These are phyloP conservation scores for Spodoptera picta DNA, from an alignment of 2,888 invertebrate species.

Conservation along the genomic window DNA sequence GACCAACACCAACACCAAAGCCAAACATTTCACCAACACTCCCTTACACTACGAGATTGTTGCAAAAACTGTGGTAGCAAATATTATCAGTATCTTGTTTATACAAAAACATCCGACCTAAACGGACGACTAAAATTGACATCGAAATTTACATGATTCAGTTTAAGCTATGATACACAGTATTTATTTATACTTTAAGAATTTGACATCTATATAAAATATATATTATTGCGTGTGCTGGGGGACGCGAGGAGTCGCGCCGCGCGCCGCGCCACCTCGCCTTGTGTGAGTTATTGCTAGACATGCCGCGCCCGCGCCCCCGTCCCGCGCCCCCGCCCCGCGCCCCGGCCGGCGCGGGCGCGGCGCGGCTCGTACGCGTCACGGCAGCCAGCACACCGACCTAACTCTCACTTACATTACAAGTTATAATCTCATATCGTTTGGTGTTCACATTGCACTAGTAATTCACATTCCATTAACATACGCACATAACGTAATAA, in stretches of 20 bases:
- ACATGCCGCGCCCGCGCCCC: slow-evolving; percentile 2
- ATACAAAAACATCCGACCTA: slow-evolving; percentile 78
- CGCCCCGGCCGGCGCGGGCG: too few species aligned
- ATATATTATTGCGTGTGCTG: slow-evolving; percentile 65
- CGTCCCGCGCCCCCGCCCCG: too few species aligned
- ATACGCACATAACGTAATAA: slow-evolving; percentile 64
- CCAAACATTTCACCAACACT: slow-evolving; percentile 79
- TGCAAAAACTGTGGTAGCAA: slow-evolving; percentile 86
- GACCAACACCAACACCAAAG: slow-evolving; percentile 63
- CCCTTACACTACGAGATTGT: slow-evolving; percentile 75
- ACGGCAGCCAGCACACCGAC: slow-evolving; percentile 56
- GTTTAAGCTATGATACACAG: slow-evolving; percentile 84
- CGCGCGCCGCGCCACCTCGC: too few species aligned
- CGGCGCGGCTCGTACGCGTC: too few species aligned
- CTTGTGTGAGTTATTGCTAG: slow-evolving; percentile 35
- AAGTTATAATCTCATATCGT: slow-evolving; percentile 62
- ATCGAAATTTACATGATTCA: slow-evolving; percentile 85
- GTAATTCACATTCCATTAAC: slow-evolving; percentile 64
- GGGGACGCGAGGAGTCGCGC: too few species aligned
- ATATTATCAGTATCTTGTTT: slow-evolving; percentile 65
- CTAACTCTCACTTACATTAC: slow-evolving; percentile 66
- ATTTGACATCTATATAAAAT: slow-evolving; percentile 87
- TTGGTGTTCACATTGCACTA: slow-evolving; percentile 84
- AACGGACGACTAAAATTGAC: slow-evolving; percentile 85
- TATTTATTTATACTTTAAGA: slow-evolving; percentile 76